These are phyloP conservation scores for Cryptops parisi DNA, from an alignment of 2,888 invertebrate genomes.

Conservation along the genomic window DNA sequence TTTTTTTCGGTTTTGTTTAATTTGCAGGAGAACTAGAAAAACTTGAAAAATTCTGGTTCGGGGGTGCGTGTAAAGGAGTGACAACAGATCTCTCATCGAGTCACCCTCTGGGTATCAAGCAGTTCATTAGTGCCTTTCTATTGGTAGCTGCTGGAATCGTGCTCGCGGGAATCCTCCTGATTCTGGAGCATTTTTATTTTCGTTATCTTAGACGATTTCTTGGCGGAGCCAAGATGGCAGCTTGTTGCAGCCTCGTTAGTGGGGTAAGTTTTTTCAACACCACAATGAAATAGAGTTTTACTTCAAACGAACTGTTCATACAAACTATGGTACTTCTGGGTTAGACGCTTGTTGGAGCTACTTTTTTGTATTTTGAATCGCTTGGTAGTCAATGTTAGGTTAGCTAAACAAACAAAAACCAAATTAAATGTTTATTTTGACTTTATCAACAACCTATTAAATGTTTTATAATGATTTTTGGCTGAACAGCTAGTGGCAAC, in stretches of 20 bases:
- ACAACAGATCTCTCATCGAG: background rate
- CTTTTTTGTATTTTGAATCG: too few species aligned
- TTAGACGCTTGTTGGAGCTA: too few species aligned
- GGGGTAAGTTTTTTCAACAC: background rate
- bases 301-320: too few species aligned
- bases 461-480: too few species aligned
- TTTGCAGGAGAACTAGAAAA: background rate
- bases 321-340: too few species aligned
- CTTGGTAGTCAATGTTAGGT: too few species aligned
- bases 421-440: too few species aligned
- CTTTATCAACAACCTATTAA: too few species aligned
- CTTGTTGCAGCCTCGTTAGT: slow-evolving; percentile 4
- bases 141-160: background rate
- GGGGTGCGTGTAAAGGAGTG: background rate
- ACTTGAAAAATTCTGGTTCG: slow-evolving; percentile 3
- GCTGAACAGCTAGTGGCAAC: too few species aligned
- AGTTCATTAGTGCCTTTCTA: slow-evolving; percentile 4
- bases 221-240: background rate
- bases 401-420: too few species aligned
- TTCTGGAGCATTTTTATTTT: slow-evolving; percentile 1
- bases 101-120: background rate
- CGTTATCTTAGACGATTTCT: background rate
- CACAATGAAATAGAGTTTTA: background rate
- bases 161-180: background rate
- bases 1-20: background rate